These are phyloP conservation scores for Drosophila bocqueti DNA, from an alignment of 1,140 invertebrate species.

Conservation along the genomic window DNA sequence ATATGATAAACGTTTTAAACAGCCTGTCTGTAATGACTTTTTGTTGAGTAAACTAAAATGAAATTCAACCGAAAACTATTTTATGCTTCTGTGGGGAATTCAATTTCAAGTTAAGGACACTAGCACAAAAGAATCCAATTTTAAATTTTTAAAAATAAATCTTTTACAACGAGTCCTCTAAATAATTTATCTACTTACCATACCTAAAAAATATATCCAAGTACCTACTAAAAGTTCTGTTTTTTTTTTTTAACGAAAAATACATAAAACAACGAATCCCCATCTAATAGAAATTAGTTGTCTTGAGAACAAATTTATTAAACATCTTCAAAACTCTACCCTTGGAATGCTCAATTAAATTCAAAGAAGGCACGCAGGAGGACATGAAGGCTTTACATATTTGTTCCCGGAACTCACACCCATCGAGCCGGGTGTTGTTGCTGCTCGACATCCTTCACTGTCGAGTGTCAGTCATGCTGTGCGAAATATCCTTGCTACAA, in stretches of 20 bases:
- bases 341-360: constrained; percentile 1
- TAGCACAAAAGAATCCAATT: neutral
- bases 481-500: constrained; percentile 41
- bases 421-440: neutral
- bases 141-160: no score
- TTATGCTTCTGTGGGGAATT: neutral
- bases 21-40: neutral
- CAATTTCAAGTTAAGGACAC: neutral
- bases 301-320: neutral
- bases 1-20: constrained; percentile 41
- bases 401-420: constrained; percentile 43
- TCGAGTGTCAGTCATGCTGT: constrained; percentile 52
- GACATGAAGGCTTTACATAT: constrained; percentile 4
- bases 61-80: neutral
- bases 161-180: no score
- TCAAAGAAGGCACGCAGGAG: neutral
- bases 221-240: neutral
- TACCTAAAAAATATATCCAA: neutral
- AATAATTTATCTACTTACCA: no score
- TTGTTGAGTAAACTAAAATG: neutral
- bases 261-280: neutral
- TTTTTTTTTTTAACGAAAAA: neutral
- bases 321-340: neutral
- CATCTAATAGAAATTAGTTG: neutral
- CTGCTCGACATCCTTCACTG: constrained; percentile 40